Evolutionary conservation across 2,113 vertebrate species (phyloP).

Genomic region (Prinia subflava): DNA sequence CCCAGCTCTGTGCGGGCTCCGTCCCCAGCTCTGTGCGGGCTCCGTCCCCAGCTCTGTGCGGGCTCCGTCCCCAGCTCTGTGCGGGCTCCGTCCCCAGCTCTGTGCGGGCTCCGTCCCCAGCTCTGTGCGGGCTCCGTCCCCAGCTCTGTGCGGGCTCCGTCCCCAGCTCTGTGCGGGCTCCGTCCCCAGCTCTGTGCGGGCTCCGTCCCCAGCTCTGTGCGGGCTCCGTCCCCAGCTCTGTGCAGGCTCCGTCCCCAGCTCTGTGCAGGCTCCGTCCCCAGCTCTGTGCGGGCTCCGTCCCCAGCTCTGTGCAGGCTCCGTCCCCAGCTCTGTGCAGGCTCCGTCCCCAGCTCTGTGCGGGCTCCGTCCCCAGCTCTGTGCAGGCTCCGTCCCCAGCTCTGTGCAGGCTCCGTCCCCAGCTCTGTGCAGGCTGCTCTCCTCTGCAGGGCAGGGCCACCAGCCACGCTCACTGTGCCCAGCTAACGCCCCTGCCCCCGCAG

Average conservation of each 20-base stretch:
- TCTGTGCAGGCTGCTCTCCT: not conserved
- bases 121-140: not conserved
- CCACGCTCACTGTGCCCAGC: accelerated
- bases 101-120: not conserved
- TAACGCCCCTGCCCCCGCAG: conserved; percentile 58
- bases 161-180: too few species aligned
- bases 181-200: too few species aligned
- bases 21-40: too few species aligned
- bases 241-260: not conserved
- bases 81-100: not conserved
- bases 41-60: too few species aligned
- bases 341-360: too few species aligned
- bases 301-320: not conserved
- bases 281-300: not conserved
- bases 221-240: too few species aligned
- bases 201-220: too few species aligned
- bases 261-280: not conserved
- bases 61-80: not conserved
- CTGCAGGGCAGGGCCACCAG: not conserved
- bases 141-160: not conserved
- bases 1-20: too few species aligned
- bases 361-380: too few species aligned
- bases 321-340: not conserved
- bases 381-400: too few species aligned
- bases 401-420: not conserved